phyloP scores from a whole-genome alignment of 1,140 invertebrate species.

The Diplogasteroides magnus region DNA sequence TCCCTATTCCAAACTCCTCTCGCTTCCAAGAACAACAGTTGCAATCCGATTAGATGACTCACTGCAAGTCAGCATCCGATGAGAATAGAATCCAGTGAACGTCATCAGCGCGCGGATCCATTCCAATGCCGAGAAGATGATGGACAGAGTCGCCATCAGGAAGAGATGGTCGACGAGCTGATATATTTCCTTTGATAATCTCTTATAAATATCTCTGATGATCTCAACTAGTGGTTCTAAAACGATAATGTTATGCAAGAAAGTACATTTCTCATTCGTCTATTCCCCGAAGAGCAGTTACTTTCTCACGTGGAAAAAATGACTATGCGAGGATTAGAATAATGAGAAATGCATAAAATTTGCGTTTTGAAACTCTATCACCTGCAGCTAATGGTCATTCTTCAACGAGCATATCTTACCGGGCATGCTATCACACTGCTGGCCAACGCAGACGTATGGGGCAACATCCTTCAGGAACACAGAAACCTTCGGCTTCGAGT shows the following conservation, averaged over 20 bases:
- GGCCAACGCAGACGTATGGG: constrained; percentile 9
- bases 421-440: constrained; percentile 10
- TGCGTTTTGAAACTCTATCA: too few relatives aligned
- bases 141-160: constrained; percentile 34
- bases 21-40: too few relatives aligned
- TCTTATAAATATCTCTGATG: too few relatives aligned
- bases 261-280: too few relatives aligned
- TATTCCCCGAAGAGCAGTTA: too few relatives aligned
- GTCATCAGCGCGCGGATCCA: constrained; percentile 31
- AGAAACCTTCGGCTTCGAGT: not conserved
- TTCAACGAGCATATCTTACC: too few relatives aligned
- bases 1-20: too few relatives aligned
- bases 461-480: constrained; percentile 9
- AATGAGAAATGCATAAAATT: too few relatives aligned
- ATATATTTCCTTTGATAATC: not conserved
- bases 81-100: constrained; percentile 36
- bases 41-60: not conserved
- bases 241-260: not conserved
- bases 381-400: too few relatives aligned
- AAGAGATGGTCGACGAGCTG: constrained; percentile 17
- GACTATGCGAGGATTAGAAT: not conserved
- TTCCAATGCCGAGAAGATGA: constrained; percentile 33
- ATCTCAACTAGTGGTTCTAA: too few relatives aligned
- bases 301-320: not conserved
- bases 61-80: constrained; percentile 34